These are phyloP conservation scores for Neoseiulus cucumeris DNA, from an alignment of 1,140 invertebrate genomes.

Conservation along the genomic window DNA sequence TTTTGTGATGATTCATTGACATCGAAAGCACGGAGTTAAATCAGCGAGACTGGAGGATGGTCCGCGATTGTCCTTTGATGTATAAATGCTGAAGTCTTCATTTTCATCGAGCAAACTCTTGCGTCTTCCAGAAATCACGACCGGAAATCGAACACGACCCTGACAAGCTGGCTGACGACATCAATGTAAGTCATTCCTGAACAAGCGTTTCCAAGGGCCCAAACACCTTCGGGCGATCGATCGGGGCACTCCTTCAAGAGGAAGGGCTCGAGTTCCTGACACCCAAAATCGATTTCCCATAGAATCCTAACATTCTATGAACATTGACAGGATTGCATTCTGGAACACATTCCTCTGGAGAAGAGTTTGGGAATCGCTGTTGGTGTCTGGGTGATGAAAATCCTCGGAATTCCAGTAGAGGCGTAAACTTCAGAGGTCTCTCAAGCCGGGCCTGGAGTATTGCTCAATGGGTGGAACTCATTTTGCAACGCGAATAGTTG, in stretches of 20 bases:
- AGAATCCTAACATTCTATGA: no score
- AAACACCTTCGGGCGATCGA: no score
- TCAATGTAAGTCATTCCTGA: not conserved
- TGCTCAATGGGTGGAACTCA: not conserved
- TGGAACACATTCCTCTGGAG: constrained; percentile 4
- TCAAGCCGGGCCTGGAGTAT: not conserved
- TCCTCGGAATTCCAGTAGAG: not conserved
- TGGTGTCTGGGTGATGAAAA: constrained; percentile 9
- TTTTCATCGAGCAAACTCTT: no score
- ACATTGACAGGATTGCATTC: not conserved
- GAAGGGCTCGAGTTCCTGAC: no score
- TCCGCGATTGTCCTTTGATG: no score
- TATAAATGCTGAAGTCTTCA: no score
- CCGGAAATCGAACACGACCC: constrained; percentile 4
- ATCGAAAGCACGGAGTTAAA: no score
- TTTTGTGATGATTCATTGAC: no score
- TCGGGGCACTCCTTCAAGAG: no score
- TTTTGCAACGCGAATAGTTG: not conserved
- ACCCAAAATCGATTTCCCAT: no score
- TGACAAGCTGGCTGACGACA: not conserved
- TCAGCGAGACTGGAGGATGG: no score
- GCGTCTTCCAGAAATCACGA: not conserved
- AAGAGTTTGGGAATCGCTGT: not conserved
- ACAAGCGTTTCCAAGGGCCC: no score
- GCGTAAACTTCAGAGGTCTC: not conserved